A percentile compares a stretch with the other conserved stretches of the same genome.
phyloP scores from a whole-genome alignment of 2,888 invertebrate species.

The Oasisia sp. region DNA sequence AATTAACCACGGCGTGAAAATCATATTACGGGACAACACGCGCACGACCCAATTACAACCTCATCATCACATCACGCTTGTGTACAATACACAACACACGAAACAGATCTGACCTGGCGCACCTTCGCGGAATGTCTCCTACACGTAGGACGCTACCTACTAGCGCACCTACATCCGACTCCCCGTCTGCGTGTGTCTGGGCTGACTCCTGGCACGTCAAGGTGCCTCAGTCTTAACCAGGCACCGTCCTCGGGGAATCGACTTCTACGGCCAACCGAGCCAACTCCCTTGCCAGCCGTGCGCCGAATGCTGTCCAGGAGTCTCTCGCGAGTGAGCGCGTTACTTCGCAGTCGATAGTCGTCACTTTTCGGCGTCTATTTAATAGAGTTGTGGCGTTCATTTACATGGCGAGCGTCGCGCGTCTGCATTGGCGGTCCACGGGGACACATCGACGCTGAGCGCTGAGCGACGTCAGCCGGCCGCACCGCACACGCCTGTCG shows the following conservation, averaged over 20 bases:
- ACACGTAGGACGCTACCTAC: not conserved
- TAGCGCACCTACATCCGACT: not conserved
- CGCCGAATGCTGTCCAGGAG: not conserved
- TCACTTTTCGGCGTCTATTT: not conserved
- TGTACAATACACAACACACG: not conserved
- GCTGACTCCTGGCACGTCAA: not conserved
- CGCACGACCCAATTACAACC: not conserved
- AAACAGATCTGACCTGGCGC: not conserved
- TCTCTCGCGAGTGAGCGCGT: not conserved
- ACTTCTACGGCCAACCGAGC: not conserved
- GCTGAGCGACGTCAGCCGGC: not conserved
- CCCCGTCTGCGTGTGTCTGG: not conserved
- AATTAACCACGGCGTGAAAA: not conserved
- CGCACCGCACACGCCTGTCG: no score
- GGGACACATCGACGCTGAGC: not conserved
- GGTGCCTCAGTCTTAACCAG: not conserved
- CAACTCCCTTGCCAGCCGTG: not conserved
- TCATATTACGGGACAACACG: not conserved
- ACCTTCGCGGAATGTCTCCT: not conserved
- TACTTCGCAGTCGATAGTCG: not conserved
- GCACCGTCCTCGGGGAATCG: not conserved
- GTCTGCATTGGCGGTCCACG: not conserved
- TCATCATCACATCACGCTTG: not conserved
- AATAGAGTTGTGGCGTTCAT: not conserved
- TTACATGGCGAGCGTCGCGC: not conserved